Evolutionary conservation across 1,140 invertebrate genomes (phyloP), one percentile per base, ranked within the genome.

Genomic region (Vollenhovia emeryi): DNA sequence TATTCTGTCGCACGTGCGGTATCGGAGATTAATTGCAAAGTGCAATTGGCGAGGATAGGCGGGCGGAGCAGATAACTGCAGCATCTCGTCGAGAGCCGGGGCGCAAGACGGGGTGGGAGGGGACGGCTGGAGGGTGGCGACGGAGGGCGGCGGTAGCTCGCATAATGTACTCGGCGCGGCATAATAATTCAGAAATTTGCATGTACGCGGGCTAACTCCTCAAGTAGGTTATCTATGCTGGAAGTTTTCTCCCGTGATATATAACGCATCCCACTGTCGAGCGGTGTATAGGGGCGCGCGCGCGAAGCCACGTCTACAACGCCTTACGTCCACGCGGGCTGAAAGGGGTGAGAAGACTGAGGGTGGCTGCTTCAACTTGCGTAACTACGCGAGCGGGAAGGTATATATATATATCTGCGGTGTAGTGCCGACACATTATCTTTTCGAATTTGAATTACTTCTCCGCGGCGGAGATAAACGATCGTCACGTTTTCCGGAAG

Each of bases 181-280:
- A 94, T 95, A 95, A 95, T 95, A 95, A 95, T 95, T 94, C 93
- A 94, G 92, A 94, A 95, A 95, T 95, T 95, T 95, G 94, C 94
- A 95, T 95, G 91, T 95, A 95, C 94, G 94, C 94, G 94, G 93
- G 93, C 92, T 94, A 94, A 95, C 94, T 95, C 93, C 92, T 94
- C 94, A 95, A 95, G 94, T 95, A 95, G 94, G 94, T 95, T 95
- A 95, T 95, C 94, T 95, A 95, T 93, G 93, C 92, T 93, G 90
- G 88, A 95, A 95, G 93, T 95, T 95, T 94, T 94, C 92, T 89
- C 88, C 78, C 91, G 78, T 94, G 93, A 94, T 94, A 93, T 95
- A 94, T 94, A 93, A 92, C 92, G 91, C 91, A 93, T 94, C 92
- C 66, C 90, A 90, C 88, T 86, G 85, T 59, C 87, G 86, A 88